Base-by-base conservation (phyloP, 2,797 vertebrate genomes). In the Atherinosoma microstoma region DNA sequence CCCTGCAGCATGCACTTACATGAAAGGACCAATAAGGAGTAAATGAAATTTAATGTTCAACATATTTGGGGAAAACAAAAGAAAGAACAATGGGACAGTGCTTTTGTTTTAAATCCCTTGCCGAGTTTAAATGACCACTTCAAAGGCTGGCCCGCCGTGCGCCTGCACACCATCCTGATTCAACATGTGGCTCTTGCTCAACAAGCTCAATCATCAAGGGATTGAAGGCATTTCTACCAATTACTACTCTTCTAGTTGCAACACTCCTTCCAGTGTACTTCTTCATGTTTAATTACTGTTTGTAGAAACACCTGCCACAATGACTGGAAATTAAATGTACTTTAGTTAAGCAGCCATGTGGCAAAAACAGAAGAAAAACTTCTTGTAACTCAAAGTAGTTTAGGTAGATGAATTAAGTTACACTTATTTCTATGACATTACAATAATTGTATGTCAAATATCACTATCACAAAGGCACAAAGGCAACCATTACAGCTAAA, bases 111-210 rank as follows among this genome's bases (percentile, higher is more conserved):
- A 76, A 73, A 75, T 76, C 86, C 83, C 81, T 68, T 11, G 34
- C 83, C 68, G 51, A 84, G 80, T 85, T 75, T 77, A 71, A 73
- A 20, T 71, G 85, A 82, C 89, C 90, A 94, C 93, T 93, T 93
- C 82, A 93, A 93, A 94, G 83, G 32, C 58, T 24, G 35, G 66
- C 65, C 59, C 42, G 77, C 76, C 47, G 47, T 76, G 64, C 58
- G 74, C 64, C 53, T 76, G 78, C 32, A 63, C 64, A 78, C 10
- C 64, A 82, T 76, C 82, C 78, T 76, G 67, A 80, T 60, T 83
- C 72, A 83, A 89, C 76, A 86, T 86, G 87, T 88, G 80, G 69
- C 70, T 76, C 60, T 59, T 87, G 65, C 85, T 91, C 73, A 63
- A 58, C 64, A 47, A n/a, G 18, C 76, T 85, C 64, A 64, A 78